A percentile compares a stretch with the other conserved stretches of the same genome.
Conservation (phyloP, 2,797 vertebrate genomes). For the Allenopithecus nigroviridis region DNA sequence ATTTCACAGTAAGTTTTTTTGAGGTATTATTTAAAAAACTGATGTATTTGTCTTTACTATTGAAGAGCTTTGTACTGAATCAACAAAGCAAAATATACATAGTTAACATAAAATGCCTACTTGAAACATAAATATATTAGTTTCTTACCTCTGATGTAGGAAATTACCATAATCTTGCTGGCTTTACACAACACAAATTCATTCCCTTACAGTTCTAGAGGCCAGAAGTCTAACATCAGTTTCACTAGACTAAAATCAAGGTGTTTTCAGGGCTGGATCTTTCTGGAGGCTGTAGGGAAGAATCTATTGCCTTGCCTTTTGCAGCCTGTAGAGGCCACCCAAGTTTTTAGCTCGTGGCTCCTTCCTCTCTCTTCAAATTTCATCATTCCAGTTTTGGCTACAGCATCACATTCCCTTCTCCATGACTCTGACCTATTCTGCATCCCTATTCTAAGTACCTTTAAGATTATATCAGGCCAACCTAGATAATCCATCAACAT, state of each 20-base stretch:
- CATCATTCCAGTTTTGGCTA: not conserved
- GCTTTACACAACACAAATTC: not conserved
- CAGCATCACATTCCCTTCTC: not conserved
- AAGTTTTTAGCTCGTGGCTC: not conserved
- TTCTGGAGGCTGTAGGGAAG: not conserved
- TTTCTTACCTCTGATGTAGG: not conserved
- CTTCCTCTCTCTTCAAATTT: not conserved
- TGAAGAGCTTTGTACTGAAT: not conserved
- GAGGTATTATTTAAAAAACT: not conserved
- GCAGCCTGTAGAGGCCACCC: not conserved
- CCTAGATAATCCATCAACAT: not conserved
- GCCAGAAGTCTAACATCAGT: not conserved
- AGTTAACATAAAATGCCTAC: not conserved
- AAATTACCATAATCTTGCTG: not conserved
- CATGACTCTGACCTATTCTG: not conserved
- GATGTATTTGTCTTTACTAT: not conserved
- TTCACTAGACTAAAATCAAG: not conserved
- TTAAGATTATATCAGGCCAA: not conserved
- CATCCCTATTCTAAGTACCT: not conserved
- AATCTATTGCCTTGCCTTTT: not conserved
- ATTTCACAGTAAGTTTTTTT: not conserved
- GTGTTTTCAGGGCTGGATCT: not conserved
- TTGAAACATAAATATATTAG: not conserved
- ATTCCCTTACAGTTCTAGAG: not conserved
- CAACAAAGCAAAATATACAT: not conserved